Evolutionary conservation across 1,140 invertebrate species (phyloP).

Genomic region (Meloidogyne exigua): DNA sequence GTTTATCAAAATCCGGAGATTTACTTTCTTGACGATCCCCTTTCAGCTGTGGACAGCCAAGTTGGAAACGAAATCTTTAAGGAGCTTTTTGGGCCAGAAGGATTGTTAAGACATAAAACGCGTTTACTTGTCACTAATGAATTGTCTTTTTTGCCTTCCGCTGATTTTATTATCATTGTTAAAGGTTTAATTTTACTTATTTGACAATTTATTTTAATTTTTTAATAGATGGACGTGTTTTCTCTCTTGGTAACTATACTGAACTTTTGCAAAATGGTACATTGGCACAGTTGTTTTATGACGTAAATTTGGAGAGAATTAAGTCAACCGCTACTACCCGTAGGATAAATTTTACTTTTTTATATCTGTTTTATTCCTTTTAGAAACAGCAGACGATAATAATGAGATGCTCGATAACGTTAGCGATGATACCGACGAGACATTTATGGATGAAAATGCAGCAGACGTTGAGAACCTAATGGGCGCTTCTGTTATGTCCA

Average conservation of each 20-base stretch:
- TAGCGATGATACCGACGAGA: conserved; percentile 38
- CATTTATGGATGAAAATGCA: conserved; percentile 40
- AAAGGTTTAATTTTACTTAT: conserved; percentile 19
- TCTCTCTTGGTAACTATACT: conserved; percentile 28
- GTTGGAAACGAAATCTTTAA: conserved; percentile 87
- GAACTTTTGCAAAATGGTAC: conserved; percentile 25
- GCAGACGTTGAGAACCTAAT: conserved; percentile 46
- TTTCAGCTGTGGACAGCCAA: conserved; percentile 90
- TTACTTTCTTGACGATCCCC: conserved; percentile 89
- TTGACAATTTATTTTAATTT: background rate
- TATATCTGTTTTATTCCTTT: background rate
- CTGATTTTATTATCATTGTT: conserved; percentile 48
- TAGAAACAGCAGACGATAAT: background rate
- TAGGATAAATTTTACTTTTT: background rate
- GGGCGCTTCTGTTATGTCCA: conserved; percentile 57
- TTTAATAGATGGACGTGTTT: conserved; percentile 22
- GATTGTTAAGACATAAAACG: conserved; percentile 70
- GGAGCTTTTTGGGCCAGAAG: conserved; percentile 74
- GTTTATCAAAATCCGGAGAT: conserved; percentile 86
- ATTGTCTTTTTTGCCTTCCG: conserved; percentile 52
- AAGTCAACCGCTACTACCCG: background rate
- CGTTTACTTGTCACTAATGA: conserved; percentile 63
- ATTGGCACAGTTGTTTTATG: conserved; percentile 53
- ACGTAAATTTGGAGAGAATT: conserved; percentile 42
- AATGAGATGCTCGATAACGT: conserved; percentile 24